Conservation (phyloP, 1,140 invertebrate genomes). For the Metaphire vulgaris region DNA sequence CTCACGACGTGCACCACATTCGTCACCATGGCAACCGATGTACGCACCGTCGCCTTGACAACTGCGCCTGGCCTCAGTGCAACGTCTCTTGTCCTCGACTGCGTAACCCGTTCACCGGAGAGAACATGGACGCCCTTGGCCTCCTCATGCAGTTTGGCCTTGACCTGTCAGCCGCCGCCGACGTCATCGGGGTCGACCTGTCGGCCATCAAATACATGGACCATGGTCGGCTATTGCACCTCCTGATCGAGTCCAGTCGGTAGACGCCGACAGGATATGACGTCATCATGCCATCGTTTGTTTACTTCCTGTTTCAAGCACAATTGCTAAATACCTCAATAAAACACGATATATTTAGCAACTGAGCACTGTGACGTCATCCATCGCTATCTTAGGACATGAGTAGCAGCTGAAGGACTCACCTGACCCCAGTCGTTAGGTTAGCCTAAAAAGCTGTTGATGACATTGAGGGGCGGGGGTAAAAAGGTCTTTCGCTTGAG, state of each 20-base stretch:
- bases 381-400: too few species aligned
- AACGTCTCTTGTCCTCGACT: slow-evolving; percentile 80
- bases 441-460: too few species aligned
- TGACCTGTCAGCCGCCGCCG: slow-evolving; percentile 60
- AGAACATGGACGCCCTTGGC: slow-evolving; percentile 81
- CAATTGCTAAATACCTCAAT: too few species aligned
- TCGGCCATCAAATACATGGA: background rate
- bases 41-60: slow-evolving; percentile 57
- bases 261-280: too few species aligned
- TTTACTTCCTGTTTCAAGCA: too few species aligned
- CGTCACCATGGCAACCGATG: background rate
- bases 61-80: slow-evolving; percentile 85
- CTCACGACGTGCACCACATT: background rate
- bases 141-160: slow-evolving; percentile 79
- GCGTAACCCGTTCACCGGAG: slow-evolving; percentile 68
- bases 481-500: too few species aligned
- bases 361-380: too few species aligned
- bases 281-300: too few species aligned
- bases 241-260: background rate
- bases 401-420: too few species aligned
- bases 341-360: too few species aligned
- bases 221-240: slow-evolving; percentile 3
- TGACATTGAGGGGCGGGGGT: too few species aligned
- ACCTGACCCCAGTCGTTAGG: too few species aligned
- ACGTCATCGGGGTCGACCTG: slow-evolving; percentile 4